Evolutionary conservation across 2,797 vertebrate genomes (phyloP).

Genomic region (Anguilla obscura): DNA sequence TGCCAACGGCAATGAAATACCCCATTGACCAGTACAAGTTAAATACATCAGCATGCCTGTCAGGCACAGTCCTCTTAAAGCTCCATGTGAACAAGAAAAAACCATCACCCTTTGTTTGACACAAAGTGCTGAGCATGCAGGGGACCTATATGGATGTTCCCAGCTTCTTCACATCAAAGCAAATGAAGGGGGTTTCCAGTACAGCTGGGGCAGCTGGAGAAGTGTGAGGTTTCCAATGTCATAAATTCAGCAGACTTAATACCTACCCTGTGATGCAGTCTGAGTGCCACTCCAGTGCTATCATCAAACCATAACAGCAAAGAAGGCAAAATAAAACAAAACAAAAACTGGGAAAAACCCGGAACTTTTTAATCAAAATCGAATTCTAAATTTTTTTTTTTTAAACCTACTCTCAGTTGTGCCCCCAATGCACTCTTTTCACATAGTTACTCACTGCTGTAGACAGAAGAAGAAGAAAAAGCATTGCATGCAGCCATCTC

Average conservation of each 20-base stretch:
- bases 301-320: background rate
- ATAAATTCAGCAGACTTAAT: background rate
- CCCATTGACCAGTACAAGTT: background rate
- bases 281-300: background rate
- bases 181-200: background rate
- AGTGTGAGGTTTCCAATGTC: background rate
- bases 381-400: too few species aligned
- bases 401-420: background rate
- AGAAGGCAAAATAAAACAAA: background rate
- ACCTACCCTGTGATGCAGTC: background rate
- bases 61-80: background rate
- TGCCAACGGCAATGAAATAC: conserved; percentile 53
- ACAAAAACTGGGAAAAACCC: background rate
- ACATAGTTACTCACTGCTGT: background rate
- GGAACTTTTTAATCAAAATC: background rate
- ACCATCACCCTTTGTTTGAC: background rate
- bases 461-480: background rate
- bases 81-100: background rate
- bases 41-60: background rate
- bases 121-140: background rate
- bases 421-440: background rate
- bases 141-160: background rate
- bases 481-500: background rate
- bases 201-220: background rate
- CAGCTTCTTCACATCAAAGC: background rate